Percentiles rank a stretch among this genome's conserved stretches.
phyloP scores from a whole-genome alignment of 30 jellyfish, hydroid and myxozoan species.

The Turritopsis rubra region DNA sequence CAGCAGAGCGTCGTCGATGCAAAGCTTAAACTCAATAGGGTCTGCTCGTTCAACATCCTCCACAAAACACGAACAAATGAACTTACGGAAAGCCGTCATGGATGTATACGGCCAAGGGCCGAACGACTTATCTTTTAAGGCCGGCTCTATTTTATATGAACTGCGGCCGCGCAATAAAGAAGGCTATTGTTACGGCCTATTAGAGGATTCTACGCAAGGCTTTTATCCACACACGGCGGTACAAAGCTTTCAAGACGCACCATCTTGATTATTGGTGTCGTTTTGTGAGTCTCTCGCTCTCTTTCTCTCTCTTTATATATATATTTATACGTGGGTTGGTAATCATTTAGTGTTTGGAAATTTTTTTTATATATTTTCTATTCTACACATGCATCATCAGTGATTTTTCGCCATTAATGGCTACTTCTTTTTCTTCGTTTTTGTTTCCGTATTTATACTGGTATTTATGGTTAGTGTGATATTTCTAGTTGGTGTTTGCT shows the following conservation, averaged over 20 bases:
- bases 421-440: background rate
- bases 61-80: conserved; percentile 36
- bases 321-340: background rate
- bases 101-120: conserved; percentile 26
- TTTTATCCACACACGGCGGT: conserved; percentile 37
- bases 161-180: conserved; percentile 34
- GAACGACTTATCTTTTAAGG: conserved; percentile 28
- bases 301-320: too few relatives aligned
- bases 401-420: background rate
- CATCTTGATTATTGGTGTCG: background rate
- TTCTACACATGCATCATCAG: too few relatives aligned
- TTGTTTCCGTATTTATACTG: too few relatives aligned
- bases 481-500: background rate
- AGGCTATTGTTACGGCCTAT: conserved; percentile 29
- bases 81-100: conserved; percentile 27
- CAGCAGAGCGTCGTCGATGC: conserved; percentile 24
- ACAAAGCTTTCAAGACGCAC: background rate
- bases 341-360: background rate
- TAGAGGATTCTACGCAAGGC: conserved; percentile 34
- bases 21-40: conserved; percentile 28
- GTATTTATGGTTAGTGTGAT: background rate
- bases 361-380: background rate
- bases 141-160: conserved; percentile 36
- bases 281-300: too few relatives aligned
- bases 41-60: conserved; percentile 40